Evolutionary conservation across 2,888 invertebrate species (phyloP), one percentile per base, ranked within the genome.

Genomic region (Ophonus ardosiacus): DNA sequence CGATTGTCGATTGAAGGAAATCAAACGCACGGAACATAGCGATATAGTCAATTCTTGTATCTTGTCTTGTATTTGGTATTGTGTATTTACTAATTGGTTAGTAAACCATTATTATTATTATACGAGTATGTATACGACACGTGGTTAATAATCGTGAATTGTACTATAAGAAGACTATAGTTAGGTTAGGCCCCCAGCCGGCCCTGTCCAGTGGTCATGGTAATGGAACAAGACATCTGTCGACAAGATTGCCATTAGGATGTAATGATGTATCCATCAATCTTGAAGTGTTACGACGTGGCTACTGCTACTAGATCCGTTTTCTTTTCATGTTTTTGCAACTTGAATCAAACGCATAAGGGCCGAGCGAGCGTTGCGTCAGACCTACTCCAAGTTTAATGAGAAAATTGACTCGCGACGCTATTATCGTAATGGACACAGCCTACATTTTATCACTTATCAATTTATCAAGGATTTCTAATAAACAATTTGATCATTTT

Each of bases 231-330:
- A 61, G 83, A 71, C 76, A 59, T 83, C 74, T 78, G 78, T 78
- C 78, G 59, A 82, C 82, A 74, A 71, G 71, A 83, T 76, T 74
- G 71, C 74, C 76, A 83, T 83, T 83, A 83, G 83, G 13, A 43
- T 83, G 74, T 83, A 83, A 83, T 61, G 83, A 83, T 74, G 74
- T 83, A 56, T 74, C 76, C 83, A 83, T 83, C 83, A 83, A 83
- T 83, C 83, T 74, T 83, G 83, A 83, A 83, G 83, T 83, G 83
- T 83, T 74, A 83, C 83, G 59, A 57, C 79, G 43, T 51, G 43
- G 43, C 43, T 51, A 56, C 71, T 74, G 71, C 74, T 59, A 57
- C 71, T 15, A 71, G 83, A 83, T 83, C 83, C 83, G 83, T 83
- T 83, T 83, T 83, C 83, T 83, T 83, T 83, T 83, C 59, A 78